Conservation (phyloP, 2,888 invertebrate species). For the Seira ritae region DNA sequence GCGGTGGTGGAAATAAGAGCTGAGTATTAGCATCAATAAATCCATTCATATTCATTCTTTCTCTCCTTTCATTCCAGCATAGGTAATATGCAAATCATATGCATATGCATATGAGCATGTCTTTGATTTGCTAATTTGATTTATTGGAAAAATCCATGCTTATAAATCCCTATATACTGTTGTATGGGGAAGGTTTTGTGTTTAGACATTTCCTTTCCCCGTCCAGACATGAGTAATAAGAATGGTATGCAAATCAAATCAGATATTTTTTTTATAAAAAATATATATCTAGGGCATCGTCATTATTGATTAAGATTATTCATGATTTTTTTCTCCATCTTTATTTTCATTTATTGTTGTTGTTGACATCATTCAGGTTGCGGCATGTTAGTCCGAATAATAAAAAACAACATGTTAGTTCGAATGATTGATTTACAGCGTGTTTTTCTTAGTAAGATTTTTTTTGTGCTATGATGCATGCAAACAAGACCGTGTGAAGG, state of each 20-base stretch:
- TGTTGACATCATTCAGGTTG: conserved; percentile 1
- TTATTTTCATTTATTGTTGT: neutral
- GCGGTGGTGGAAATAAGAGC: conserved; percentile 4
- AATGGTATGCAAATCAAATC: too few relatives aligned
- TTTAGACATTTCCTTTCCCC: too few relatives aligned
- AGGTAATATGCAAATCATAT: conserved; percentile 8
- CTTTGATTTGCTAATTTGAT: conserved; percentile 52
- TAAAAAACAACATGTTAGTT: neutral
- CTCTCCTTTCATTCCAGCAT: neutral
- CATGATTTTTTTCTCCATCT: too few relatives aligned
- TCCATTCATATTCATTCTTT: neutral
- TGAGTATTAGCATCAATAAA: neutral
- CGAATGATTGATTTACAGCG: conserved; percentile 7
- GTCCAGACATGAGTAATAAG: too few relatives aligned
- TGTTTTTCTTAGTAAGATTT: neutral
- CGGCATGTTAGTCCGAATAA: neutral
- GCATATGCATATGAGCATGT: conserved; percentile 44
- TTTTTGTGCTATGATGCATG: neutral
- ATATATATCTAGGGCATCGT: too few relatives aligned
- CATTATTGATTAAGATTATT: too few relatives aligned
- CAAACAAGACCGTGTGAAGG: conserved; percentile 7
- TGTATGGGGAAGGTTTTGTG: too few relatives aligned
- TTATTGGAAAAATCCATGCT: conserved; percentile 42
- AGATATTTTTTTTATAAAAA: too few relatives aligned
- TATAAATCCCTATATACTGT: too few relatives aligned